A percentile compares a stretch with the other conserved stretches of the same genome.
phyloP scores from a whole-genome alignment of 2,113 vertebrate species.

The Sitta europaea region DNA sequence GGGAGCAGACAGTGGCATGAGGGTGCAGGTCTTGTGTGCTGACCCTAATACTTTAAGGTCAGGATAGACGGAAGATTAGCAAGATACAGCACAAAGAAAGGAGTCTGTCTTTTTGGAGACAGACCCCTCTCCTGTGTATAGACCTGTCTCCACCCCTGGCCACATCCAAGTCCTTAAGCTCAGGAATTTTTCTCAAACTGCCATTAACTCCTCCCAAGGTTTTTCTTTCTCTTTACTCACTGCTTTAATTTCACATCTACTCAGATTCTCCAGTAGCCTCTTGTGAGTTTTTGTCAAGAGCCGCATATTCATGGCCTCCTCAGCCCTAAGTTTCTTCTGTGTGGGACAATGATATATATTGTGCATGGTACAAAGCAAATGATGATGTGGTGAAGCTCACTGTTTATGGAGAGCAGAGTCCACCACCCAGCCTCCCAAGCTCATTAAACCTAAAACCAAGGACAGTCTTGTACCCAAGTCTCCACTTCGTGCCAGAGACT shows the following conservation, averaged over 20 bases:
- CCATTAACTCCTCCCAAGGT: background rate
- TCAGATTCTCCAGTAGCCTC: background rate
- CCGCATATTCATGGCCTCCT: background rate
- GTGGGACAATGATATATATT: background rate
- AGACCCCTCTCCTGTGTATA: background rate
- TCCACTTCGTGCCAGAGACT: background rate
- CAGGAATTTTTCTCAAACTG: background rate
- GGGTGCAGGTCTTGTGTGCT: background rate
- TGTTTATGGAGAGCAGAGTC: background rate
- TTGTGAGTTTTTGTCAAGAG: background rate
- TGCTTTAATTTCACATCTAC: background rate
- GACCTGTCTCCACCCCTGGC: background rate
- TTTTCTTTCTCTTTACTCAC: background rate
- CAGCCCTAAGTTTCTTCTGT: background rate
- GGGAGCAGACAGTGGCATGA: background rate
- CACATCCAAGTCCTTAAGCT: background rate
- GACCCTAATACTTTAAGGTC: background rate
- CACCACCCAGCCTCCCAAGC: accelerated
- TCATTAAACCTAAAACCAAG: constrained; percentile 11
- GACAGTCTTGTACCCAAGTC: background rate
- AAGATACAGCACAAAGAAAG: background rate
- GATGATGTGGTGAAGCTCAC: background rate
- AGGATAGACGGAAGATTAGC: background rate
- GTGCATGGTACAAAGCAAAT: background rate
- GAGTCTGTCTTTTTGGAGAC: background rate